Conservation (phyloP, 2,113 vertebrate genomes). For the Lagenorhynchus albirostris region DNA sequence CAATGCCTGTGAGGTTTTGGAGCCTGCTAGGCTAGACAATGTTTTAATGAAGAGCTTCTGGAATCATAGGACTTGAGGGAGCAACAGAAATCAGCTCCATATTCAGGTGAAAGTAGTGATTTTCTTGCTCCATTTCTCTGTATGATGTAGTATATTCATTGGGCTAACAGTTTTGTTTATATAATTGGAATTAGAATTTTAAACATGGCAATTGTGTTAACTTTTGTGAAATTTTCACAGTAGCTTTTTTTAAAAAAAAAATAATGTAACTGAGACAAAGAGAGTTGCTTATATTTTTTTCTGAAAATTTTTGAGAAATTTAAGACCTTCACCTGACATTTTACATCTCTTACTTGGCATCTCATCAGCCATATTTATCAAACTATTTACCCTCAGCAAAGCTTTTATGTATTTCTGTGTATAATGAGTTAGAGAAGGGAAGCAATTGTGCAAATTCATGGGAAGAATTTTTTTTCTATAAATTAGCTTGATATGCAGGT, state of each 20-base stretch:
- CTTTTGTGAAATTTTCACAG: neutral
- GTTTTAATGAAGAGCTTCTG: neutral
- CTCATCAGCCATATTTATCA: neutral
- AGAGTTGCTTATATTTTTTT: neutral
- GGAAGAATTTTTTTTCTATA: neutral
- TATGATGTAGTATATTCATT: neutral
- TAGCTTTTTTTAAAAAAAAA: neutral
- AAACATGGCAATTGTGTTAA: neutral
- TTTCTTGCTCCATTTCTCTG: neutral
- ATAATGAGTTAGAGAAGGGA: neutral
- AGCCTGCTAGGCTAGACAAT: neutral
- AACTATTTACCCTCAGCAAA: neutral
- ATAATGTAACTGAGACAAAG: neutral
- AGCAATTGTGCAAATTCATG: neutral
- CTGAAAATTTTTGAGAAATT: neutral
- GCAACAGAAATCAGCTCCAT: neutral
- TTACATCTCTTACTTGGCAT: neutral
- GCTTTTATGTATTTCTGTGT: neutral
- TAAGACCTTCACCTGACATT: neutral
- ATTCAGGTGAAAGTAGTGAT: neutral
- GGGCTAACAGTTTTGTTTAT: neutral
- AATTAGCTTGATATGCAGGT: neutral
- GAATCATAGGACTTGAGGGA: neutral
- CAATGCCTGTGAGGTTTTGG: neutral
- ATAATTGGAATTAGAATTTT: conserved; percentile 36